These are phyloP conservation scores for Phylloscopus whistleri DNA, from an alignment of 2,113 vertebrate species.

Conservation along the genomic window DNA sequence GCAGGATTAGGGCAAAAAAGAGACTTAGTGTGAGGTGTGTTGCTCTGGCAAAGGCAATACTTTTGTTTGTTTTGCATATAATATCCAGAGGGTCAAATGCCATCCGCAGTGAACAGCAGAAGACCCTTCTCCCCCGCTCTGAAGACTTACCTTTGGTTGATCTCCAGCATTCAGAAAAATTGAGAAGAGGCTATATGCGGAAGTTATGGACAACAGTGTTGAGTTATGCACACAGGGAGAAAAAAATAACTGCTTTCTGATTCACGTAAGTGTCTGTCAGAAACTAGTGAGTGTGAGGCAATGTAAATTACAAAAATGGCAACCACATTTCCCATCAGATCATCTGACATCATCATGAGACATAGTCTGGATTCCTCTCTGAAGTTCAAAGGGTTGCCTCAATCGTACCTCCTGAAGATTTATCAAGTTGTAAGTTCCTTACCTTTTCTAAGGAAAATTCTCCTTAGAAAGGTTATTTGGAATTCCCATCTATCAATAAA, in stretches of 20 bases:
- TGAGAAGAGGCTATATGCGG: neutral
- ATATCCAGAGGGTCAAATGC: neutral
- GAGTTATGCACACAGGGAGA: neutral
- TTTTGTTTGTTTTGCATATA: neutral
- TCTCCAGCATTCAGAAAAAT: neutral
- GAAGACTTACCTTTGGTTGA: neutral
- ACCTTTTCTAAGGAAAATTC: neutral
- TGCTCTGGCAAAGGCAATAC: neutral
- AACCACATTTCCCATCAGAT: neutral
- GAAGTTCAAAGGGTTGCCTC: neutral
- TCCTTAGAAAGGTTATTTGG: neutral
- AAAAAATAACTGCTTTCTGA: neutral
- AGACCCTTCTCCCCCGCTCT: neutral
- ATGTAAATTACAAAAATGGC: neutral
- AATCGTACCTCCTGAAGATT: neutral
- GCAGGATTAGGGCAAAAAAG: neutral
- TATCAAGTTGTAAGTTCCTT: neutral
- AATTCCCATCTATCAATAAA: neutral
- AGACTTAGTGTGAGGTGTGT: neutral
- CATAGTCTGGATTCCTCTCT: neutral
- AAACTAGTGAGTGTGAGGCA: neutral
- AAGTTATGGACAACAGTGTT: neutral
- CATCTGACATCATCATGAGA: rapidly evolving
- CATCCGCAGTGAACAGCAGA: neutral
- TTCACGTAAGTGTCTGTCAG: neutral